These are phyloP conservation scores for Bubo scandiacus DNA, from an alignment of 2,113 vertebrate species.

Conservation along the genomic window DNA sequence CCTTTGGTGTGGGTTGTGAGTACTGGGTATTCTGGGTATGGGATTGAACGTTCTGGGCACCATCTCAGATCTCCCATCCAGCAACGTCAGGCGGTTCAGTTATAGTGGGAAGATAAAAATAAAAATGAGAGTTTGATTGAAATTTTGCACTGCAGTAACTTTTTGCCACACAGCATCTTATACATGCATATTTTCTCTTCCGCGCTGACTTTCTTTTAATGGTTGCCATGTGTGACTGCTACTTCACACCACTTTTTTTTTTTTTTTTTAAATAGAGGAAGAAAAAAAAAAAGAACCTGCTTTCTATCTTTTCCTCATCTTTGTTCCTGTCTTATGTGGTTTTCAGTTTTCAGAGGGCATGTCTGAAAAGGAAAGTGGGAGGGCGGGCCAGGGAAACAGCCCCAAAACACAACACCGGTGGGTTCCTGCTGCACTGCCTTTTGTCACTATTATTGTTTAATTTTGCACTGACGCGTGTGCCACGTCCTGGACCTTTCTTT, in stretches of 20 bases:
- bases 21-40: conserved; percentile 34
- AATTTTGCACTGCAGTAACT: conserved; percentile 54
- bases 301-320: conserved; percentile 22
- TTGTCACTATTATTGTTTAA: neutral
- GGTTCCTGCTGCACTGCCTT: neutral
- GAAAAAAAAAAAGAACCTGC: neutral
- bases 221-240: conserved; percentile 34
- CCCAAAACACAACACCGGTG: neutral
- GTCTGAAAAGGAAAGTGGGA: neutral
- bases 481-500: neutral
- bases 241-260: neutral
- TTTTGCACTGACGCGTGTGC: neutral
- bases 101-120: conserved; percentile 62
- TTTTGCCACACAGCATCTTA: conserved; percentile 58
- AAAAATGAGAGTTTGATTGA: conserved; percentile 59
- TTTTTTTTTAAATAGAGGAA: neutral
- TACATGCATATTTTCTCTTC: conserved; percentile 32
- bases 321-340: conserved; percentile 32
- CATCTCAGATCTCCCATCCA: conserved; percentile 43
- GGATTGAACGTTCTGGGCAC: conserved; percentile 19
- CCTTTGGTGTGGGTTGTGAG: conserved; percentile 48
- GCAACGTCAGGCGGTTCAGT: conserved; percentile 28
- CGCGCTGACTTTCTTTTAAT: conserved; percentile 21
- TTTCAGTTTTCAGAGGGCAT: neutral
- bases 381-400: neutral